Percentiles rank a stretch among this genome's conserved stretches.
Conservation (phyloP, 2,113 vertebrate genomes). For the Octodon degus region DNA sequence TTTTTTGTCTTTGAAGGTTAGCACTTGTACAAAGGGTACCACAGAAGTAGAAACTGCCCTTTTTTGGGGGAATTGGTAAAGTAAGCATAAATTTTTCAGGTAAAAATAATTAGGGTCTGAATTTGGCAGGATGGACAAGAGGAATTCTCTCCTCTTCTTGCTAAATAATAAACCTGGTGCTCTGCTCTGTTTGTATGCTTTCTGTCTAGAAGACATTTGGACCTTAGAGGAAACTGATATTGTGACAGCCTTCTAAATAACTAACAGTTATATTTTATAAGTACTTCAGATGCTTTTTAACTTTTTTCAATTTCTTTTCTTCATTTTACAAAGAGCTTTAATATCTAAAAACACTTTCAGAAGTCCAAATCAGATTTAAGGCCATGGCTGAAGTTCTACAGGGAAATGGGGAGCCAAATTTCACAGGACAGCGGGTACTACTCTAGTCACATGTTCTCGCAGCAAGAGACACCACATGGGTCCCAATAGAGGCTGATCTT, state of each 20-base stretch:
- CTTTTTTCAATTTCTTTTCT: not conserved
- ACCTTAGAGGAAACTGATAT: not conserved
- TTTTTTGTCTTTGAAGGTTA: not conserved
- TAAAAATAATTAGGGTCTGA: not conserved
- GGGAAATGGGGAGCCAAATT: too few species aligned
- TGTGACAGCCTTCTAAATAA: not conserved
- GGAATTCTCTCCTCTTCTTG: not conserved
- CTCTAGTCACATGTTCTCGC: too few species aligned
- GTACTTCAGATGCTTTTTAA: not conserved
- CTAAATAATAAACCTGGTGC: not conserved
- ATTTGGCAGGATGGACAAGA: not conserved
- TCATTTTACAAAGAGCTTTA: too few species aligned
- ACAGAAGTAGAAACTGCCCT: not conserved
- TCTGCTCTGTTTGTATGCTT: not conserved
- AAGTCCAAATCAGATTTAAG: too few species aligned
- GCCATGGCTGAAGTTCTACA: too few species aligned
- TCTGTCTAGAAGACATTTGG: not conserved
- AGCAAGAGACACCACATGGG: too few species aligned
- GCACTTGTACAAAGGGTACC: not conserved
- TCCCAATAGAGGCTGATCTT: too few species aligned
- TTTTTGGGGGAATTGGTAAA: not conserved
- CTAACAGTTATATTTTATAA: not conserved
- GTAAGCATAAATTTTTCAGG: not conserved
- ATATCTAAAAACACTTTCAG: too few species aligned
- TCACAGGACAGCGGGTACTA: too few species aligned